These are phyloP conservation scores for Sapayoa aenigma DNA, from an alignment of 2,113 vertebrate genomes.

Conservation along the genomic window DNA sequence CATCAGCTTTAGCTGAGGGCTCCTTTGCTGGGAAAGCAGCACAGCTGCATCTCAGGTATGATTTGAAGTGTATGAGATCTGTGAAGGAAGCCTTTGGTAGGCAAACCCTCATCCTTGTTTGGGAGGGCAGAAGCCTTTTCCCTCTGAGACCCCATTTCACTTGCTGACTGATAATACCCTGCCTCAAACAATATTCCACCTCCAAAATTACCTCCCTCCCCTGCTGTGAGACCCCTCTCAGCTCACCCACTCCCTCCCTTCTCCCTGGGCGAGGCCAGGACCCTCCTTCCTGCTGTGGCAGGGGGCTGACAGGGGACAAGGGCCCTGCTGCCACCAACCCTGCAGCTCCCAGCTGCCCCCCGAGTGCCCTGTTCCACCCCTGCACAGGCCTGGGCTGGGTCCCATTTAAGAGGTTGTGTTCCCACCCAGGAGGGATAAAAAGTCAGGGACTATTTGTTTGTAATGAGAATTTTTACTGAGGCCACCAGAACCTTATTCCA, in stretches of 20 bases:
- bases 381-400: too few species aligned
- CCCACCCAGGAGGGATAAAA: neutral
- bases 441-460: neutral
- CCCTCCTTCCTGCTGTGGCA: neutral
- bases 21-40: neutral
- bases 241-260: neutral
- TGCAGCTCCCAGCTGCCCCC: neutral
- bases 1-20: neutral
- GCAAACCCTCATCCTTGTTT: neutral
- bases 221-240: neutral
- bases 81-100: neutral
- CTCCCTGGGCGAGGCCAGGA: neutral
- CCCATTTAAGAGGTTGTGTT: neutral
- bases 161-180: too few species aligned
- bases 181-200: neutral
- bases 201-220: rapidly evolving
- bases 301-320: rapidly evolving
- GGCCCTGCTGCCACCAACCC: neutral
- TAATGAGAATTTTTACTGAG: neutral
- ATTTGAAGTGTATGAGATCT: rapidly evolving
- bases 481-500: neutral
- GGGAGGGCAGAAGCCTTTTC: neutral
- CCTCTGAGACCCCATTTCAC: neutral
- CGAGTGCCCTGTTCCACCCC: neutral
- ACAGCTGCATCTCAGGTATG: neutral